Percentiles rank a stretch among this genome's conserved stretches.
phyloP scores from a whole-genome alignment of 92 coral and sea anemone genomes.

The Phymanthus crucifer region DNA sequence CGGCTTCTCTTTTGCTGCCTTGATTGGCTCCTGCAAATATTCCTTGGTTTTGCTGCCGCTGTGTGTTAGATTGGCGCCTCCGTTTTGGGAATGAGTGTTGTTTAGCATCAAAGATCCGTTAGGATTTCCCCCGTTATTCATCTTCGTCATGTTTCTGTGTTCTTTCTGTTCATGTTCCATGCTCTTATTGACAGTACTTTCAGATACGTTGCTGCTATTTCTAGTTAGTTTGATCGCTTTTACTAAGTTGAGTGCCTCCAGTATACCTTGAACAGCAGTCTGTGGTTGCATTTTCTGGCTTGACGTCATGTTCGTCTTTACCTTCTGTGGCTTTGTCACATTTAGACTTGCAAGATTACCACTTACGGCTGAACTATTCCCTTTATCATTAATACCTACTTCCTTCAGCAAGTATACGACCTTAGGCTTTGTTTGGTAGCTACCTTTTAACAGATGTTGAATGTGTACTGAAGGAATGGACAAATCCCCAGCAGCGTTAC shows the following conservation, averaged over 20 bases:
- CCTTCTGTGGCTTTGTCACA: neutral
- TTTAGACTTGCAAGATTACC: neutral
- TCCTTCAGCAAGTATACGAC: neutral
- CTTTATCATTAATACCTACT: neutral
- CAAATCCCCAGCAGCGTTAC: neutral
- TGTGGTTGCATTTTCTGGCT: neutral
- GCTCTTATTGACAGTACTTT: neutral
- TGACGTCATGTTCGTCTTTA: neutral
- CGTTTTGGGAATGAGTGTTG: neutral
- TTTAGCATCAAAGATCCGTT: neutral
- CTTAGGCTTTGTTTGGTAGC: slow-evolving; percentile 10
- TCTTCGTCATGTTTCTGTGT: neutral
- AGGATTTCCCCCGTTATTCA: neutral
- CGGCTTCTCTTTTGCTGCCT: neutral
- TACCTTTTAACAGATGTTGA: slow-evolving; percentile 4
- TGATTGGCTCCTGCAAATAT: no score
- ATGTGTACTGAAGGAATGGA: neutral
- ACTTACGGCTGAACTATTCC: neutral
- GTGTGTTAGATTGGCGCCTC: neutral
- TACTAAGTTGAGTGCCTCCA: slow-evolving; percentile 22
- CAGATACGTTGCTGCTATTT: neutral
- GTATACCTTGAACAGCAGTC: slow-evolving; percentile 14
- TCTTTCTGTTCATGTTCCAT: neutral
- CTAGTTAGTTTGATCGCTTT: slow-evolving; percentile 3
- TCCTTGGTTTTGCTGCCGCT: neutral